These are phyloP conservation scores for Anarrhichthys ocellatus DNA, from an alignment of 2,113 vertebrate species.

Conservation along the genomic window DNA sequence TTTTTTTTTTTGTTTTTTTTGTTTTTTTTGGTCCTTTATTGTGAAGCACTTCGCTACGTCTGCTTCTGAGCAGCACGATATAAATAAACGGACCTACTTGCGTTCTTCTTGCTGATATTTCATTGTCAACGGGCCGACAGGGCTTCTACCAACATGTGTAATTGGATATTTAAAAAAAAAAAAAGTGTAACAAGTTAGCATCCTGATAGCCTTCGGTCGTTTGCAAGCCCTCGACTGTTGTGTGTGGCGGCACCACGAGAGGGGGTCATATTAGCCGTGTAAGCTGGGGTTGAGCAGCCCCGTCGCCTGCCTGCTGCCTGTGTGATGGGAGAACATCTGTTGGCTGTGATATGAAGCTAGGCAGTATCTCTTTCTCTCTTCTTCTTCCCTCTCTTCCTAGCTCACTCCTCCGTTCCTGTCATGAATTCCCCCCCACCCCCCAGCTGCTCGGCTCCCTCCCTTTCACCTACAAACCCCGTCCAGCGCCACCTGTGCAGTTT, in stretches of 20 bases:
- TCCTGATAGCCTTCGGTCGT: conserved; percentile 54
- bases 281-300: conserved; percentile 74
- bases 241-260: conserved; percentile 2
- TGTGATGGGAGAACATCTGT: conserved; percentile 82
- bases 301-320: conserved; percentile 62
- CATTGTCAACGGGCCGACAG: conserved; percentile 32
- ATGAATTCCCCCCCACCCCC: conserved; percentile 65
- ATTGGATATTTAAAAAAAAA: conserved; percentile 63
- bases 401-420: conserved; percentile 53
- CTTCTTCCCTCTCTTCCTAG: conserved; percentile 44
- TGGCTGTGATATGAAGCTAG: conserved; percentile 79
- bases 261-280: conserved; percentile 71
- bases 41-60: not conserved
- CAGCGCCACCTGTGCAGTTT: conserved; percentile 80
- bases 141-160: conserved; percentile 28
- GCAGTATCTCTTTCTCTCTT: conserved; percentile 62
- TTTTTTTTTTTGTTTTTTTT: too few species aligned
- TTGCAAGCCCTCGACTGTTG: conserved; percentile 29
- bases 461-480: conserved; percentile 66
- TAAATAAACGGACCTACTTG: not conserved
- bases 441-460: conserved; percentile 68
- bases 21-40: not conserved
- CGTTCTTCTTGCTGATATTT: conserved; percentile 29
- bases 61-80: not conserved
- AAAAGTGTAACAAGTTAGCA: conserved; percentile 58